These are phyloP conservation scores for zebrafish (Danio rerio) DNA, from an alignment of 2,113 vertebrate genomes.

Conservation along the genomic window DNA sequence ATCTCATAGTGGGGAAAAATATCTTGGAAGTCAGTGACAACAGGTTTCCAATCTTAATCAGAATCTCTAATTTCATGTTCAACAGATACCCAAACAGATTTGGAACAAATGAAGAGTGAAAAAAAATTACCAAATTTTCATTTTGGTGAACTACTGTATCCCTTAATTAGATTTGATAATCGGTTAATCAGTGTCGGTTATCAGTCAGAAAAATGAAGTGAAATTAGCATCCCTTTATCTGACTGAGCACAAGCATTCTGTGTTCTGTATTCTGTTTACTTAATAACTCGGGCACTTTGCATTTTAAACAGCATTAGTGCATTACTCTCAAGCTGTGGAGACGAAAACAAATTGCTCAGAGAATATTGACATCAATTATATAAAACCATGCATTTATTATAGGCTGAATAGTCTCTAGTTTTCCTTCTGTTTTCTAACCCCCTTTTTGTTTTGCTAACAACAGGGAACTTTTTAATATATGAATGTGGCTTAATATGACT, in stretches of 20 bases:
- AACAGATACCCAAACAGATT: no score
- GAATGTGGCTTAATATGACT: constrained; percentile 39
- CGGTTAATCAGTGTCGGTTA: no score
- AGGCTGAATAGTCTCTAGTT: constrained; percentile 4
- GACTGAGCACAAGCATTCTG: constrained; percentile 30
- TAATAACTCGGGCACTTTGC: constrained; percentile 51
- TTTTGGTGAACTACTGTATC: no score
- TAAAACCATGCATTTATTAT: constrained; percentile 60
- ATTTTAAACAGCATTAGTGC: constrained; percentile 70
- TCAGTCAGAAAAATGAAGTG: no score
- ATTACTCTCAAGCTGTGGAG: constrained; percentile 62
- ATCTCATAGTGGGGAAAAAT: no score
- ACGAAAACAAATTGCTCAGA: constrained; percentile 48
- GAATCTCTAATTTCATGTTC: no score
- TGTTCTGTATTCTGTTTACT: neutral
- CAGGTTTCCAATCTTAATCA: no score
- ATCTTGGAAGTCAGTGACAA: no score
- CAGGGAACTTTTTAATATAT: constrained; percentile 39
- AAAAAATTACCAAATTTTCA: no score
- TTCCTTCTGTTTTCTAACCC: neutral
- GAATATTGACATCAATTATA: constrained; percentile 64
- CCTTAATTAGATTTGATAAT: no score
- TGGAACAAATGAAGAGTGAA: no score
- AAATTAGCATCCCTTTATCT: neutral
- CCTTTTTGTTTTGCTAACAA: constrained; percentile 22